These are phyloP conservation scores for Limnephilus auricula DNA, from an alignment of 2,888 invertebrate genomes.

Conservation along the genomic window DNA sequence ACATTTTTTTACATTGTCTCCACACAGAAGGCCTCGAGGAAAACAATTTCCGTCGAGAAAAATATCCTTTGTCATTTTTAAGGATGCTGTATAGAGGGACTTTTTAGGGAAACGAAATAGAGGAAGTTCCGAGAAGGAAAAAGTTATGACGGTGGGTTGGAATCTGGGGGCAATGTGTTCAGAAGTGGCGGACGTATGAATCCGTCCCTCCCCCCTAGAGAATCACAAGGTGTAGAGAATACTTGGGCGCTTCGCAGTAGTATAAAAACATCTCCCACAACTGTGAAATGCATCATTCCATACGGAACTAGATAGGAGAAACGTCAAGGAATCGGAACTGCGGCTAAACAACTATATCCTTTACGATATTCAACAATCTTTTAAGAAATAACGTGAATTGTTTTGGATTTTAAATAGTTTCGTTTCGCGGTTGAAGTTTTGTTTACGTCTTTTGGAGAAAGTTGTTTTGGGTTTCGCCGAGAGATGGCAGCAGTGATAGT, in stretches of 20 bases:
- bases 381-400: neutral
- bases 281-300: slow-evolving; percentile 50
- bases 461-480: slow-evolving; percentile 7
- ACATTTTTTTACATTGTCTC: no score
- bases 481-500: slow-evolving; percentile 27
- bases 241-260: slow-evolving; percentile 28
- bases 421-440: neutral
- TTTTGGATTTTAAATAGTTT: neutral
- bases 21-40: no score
- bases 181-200: no score
- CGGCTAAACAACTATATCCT: neutral
- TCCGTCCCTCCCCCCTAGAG: no score
- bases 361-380: neutral
- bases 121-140: no score
- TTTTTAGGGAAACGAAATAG: no score
- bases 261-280: slow-evolving; percentile 61
- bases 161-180: no score
- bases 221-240: no score
- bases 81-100: no score
- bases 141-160: no score
- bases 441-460: neutral
- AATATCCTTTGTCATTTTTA: no score
- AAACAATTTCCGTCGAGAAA: no score
- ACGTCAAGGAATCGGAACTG: slow-evolving; percentile 43
- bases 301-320: slow-evolving; percentile 45